Conservation (phyloP, 2,797 vertebrate genomes). For the Phoeniculus purpureus region DNA sequence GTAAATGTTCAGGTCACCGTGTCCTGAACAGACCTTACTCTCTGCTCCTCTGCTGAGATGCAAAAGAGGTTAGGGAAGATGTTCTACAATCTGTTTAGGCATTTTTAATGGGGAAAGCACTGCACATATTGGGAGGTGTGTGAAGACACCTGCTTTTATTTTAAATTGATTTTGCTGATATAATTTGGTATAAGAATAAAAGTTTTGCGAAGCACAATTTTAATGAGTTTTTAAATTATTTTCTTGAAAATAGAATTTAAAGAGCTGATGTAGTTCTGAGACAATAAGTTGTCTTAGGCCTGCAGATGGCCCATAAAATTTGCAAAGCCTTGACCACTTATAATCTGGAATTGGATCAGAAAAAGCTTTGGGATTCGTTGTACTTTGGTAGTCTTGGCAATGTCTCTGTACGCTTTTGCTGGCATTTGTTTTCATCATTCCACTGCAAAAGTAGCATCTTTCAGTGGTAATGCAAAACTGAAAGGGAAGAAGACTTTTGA, state of each 20-base stretch:
- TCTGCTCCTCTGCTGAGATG: not conserved
- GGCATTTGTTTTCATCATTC: constrained; percentile 5
- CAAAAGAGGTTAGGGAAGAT: not conserved
- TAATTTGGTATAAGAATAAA: not conserved
- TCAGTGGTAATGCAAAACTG: not conserved
- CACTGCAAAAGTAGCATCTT: constrained; percentile 10
- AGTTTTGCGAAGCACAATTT: constrained; percentile 13
- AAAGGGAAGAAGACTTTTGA: not conserved
- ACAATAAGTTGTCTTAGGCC: constrained; percentile 11
- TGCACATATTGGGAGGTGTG: not conserved
- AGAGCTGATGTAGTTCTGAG: not conserved
- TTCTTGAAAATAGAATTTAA: constrained; percentile 14
- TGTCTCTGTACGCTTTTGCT: not conserved
- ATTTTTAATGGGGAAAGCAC: not conserved
- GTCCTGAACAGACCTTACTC: not conserved
- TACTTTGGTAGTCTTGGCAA: constrained; percentile 8
- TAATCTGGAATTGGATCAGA: constrained; percentile 15
- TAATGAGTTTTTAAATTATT: not conserved
- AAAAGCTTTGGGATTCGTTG: constrained; percentile 15
- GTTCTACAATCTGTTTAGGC: not conserved
- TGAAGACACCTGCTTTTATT: not conserved
- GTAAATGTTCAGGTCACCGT: not conserved
- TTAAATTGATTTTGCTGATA: not conserved
- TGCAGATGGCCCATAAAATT: constrained; percentile 11
- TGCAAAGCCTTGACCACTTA: not conserved